Evolutionary conservation across 2,113 vertebrate genomes (phyloP).

Genomic region (Chamaetylas fuelleborni): DNA sequence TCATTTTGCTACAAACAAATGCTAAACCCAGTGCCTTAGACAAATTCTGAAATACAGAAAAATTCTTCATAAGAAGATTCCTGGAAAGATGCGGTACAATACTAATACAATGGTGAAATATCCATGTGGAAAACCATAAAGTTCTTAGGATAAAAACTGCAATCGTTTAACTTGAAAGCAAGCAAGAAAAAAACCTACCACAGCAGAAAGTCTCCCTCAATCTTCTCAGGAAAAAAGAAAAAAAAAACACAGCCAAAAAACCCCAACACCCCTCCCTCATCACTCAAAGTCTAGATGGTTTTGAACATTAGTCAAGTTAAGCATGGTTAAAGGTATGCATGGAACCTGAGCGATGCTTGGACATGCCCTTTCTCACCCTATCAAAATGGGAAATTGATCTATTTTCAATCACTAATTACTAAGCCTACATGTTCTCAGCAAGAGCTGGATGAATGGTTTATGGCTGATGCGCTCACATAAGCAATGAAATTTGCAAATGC

Average conservation of each 20-base stretch:
- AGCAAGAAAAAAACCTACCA: background rate
- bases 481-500: background rate
- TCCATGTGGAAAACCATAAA: background rate
- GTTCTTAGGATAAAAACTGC: background rate
- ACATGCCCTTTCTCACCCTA: background rate
- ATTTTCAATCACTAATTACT: background rate
- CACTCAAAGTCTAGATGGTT: background rate
- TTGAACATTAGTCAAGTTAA: background rate
- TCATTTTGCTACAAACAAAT: background rate
- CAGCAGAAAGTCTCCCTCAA: background rate
- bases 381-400: background rate
- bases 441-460: background rate
- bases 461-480: background rate
- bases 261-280: fast-evolving
- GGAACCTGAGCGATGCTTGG: background rate
- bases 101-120: background rate
- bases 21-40: background rate
- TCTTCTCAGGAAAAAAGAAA: background rate
- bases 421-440: background rate
- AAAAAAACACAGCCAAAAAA: background rate
- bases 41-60: background rate
- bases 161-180: background rate
- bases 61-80: background rate
- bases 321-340: fast-evolving
- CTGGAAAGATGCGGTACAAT: background rate